Evolutionary conservation across 2,797 vertebrate species (phyloP).

Genomic region (Acipenser oxyrinchus): DNA sequence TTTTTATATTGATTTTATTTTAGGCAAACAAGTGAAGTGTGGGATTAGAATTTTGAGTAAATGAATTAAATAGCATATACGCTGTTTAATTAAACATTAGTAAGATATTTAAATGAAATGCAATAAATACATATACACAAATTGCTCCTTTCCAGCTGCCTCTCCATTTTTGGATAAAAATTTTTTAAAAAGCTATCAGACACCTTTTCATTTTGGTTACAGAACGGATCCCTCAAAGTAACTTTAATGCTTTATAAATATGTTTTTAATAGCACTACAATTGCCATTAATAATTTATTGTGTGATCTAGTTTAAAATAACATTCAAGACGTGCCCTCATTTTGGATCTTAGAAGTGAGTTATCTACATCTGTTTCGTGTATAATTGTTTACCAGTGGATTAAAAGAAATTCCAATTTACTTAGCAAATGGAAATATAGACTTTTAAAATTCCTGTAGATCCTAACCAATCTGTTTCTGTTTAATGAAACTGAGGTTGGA

Average conservation of each 20-base stretch:
- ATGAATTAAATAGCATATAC: too few species aligned
- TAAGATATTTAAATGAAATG: background rate
- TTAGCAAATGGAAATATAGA: conserved; percentile 49
- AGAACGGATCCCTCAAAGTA: background rate
- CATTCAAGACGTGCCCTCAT: conserved; percentile 20
- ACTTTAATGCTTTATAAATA: conserved; percentile 5
- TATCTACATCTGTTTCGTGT: conserved; percentile 59
- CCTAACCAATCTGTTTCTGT: conserved; percentile 50
- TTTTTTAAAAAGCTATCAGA: too few species aligned
- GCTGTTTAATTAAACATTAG: background rate
- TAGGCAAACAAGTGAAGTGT: too few species aligned
- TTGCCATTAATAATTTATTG: conserved; percentile 29
- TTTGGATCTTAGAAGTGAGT: conserved; percentile 35
- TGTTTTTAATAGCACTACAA: conserved; percentile 29
- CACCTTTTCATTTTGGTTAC: background rate
- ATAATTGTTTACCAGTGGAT: conserved; percentile 60
- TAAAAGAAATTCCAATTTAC: conserved; percentile 57
- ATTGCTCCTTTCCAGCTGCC: background rate
- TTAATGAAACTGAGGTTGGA: conserved; percentile 51
- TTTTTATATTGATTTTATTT: too few species aligned
- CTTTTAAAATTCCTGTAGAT: conserved; percentile 41
- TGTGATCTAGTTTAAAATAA: conserved; percentile 18
- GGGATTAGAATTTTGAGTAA: too few species aligned
- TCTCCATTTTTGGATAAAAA: background rate
- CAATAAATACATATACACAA: conserved; percentile 1